Evolutionary conservation across 2,797 vertebrate species (phyloP), one percentile per base, ranked within the genome.

Genomic region (Pogoniulus pusillus): DNA sequence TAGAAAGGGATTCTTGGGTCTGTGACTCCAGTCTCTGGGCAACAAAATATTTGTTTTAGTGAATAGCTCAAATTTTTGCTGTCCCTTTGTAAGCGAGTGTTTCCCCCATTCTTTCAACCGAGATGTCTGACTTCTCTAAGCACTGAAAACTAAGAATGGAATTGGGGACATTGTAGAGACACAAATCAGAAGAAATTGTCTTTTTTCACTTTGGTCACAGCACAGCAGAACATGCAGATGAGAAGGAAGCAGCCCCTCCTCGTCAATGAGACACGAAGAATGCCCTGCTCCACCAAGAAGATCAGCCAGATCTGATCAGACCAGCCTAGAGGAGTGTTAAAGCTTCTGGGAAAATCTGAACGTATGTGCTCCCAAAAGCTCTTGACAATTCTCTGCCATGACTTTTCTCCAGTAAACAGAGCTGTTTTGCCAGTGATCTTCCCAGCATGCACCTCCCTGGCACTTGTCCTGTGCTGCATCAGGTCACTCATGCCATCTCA

Each of bases 31-130:
- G 35, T 43, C 20, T 90, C 77, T 53, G 76, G 75, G 69, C 57
- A 92, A 73, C 57, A 84, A 75, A 66, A 7, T 78, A 6, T 82
- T 92, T 80, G 32, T 62, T 93, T 91, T 71, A 51, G 39, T 26
- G 24, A 89, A 85, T 73, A 87, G 72, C 34, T 86, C 45, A 11
- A 17, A 51, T 79, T 73, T 79, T 95, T 86, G 32, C 41, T 11
- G 7, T 65, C 65, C 29, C 15, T 90, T 84, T 79, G 43, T 64
- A 73, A 78, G 15, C 0, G 0, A 58, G 3, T 32, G 19, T 45
- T 55, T 43, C 32, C 49, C 45, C 41, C 20, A 13, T 9, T 62
- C n/a, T 71, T 72, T 45, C 26, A 73, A 66, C 8, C 27, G 47
- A 57, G 9, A 10, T 47, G 23, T 54, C 51, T 73, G 35, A 75